A percentile compares a stretch with the other conserved stretches of the same genome.
phyloP scores from a whole-genome alignment of 2,888 invertebrate genomes.

The Cephalotes varians region DNA sequence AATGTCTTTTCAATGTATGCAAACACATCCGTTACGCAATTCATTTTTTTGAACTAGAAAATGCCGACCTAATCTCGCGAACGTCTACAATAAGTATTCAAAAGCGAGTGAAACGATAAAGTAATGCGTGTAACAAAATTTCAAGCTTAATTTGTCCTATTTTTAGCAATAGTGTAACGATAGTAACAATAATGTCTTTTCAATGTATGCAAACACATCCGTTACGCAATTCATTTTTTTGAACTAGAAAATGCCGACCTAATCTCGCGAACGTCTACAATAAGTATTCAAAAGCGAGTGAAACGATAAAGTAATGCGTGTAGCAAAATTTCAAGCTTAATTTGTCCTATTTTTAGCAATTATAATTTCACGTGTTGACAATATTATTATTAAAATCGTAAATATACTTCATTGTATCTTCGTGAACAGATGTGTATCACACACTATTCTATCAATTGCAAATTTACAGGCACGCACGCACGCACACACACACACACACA shows the following conservation, averaged over 20 bases:
- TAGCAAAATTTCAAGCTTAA: neutral
- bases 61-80: slow-evolving; percentile 7
- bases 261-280: slow-evolving; percentile 3
- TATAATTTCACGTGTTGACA: neutral
- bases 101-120: neutral
- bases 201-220: neutral
- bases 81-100: neutral
- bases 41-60: slow-evolving; percentile 7
- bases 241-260: slow-evolving; percentile 12
- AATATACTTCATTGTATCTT: neutral
- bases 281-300: neutral
- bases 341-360: neutral
- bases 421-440: neutral
- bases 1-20: neutral
- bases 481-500: too few relatives aligned
- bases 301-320: neutral
- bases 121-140: neutral
- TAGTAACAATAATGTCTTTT: neutral
- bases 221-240: slow-evolving; percentile 29
- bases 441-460: neutral
- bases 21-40: slow-evolving; percentile 22
- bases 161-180: neutral
- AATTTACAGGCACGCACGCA: too few relatives aligned
- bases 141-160: neutral
- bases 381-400: neutral